These are phyloP conservation scores for Menura novaehollandiae DNA, from an alignment of 2,113 vertebrate species.

Conservation along the genomic window DNA sequence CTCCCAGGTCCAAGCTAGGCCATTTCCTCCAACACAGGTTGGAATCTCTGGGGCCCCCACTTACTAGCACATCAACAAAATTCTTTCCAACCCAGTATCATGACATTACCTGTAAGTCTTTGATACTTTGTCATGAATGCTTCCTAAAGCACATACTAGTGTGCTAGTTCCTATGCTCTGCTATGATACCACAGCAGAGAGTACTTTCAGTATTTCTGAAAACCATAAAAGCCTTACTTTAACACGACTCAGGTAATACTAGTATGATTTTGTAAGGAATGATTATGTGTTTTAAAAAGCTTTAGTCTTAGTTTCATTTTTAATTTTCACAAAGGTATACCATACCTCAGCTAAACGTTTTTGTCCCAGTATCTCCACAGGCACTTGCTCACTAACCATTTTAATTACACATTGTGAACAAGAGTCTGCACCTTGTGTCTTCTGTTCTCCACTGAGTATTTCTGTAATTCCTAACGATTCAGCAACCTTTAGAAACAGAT, in stretches of 20 bases:
- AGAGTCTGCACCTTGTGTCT: background rate
- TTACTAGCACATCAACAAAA: background rate
- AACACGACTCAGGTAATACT: background rate
- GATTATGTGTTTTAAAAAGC: background rate
- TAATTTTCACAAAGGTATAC: background rate
- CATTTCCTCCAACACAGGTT: background rate
- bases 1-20: background rate
- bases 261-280: background rate
- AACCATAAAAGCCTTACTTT: background rate
- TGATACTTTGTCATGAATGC: background rate
- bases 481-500: constrained; percentile 68
- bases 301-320: background rate
- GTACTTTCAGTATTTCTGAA: background rate
- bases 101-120: background rate
- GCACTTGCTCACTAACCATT: background rate
- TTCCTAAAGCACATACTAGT: background rate
- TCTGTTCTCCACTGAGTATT: constrained; percentile 29
- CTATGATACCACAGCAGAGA: background rate
- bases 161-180: background rate
- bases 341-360: constrained; percentile 64
- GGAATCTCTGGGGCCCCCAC: background rate
- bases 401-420: background rate
- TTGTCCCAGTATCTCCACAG: background rate
- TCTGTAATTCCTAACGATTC: constrained; percentile 73
- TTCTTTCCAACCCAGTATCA: background rate